phyloP scores from a whole-genome alignment of 2,113 vertebrate genomes.

The Perccottus glenii region DNA sequence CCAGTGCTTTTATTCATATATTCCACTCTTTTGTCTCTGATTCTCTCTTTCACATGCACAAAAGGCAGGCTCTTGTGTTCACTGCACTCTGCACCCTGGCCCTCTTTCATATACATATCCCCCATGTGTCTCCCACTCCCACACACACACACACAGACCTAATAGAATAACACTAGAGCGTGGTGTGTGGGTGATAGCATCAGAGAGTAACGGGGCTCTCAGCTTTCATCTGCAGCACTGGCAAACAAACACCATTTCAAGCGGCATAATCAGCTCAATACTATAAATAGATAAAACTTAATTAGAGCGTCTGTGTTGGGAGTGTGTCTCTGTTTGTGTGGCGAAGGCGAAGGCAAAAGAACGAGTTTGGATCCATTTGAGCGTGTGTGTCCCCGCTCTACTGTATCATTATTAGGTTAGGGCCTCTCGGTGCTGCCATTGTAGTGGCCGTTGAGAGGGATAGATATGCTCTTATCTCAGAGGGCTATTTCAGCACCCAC shows the following conservation, averaged over 20 bases:
- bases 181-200: constrained; percentile 78
- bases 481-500: constrained; percentile 68
- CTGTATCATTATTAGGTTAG: constrained; percentile 74
- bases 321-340: constrained; percentile 21
- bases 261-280: constrained; percentile 78
- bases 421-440: constrained; percentile 64
- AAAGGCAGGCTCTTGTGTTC: constrained; percentile 47
- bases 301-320: constrained; percentile 64
- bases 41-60: constrained; percentile 24
- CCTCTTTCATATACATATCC: constrained; percentile 56
- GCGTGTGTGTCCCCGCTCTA: constrained; percentile 38
- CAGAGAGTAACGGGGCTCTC: constrained; percentile 76
- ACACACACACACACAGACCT: constrained; percentile 31
- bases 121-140: constrained; percentile 50
- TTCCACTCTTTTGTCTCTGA: neutral
- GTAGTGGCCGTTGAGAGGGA: constrained; percentile 65
- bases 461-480: constrained; percentile 72
- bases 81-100: constrained; percentile 45
- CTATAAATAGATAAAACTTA: constrained; percentile 80
- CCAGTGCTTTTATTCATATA: constrained; percentile 29
- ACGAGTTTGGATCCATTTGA: constrained; percentile 27
- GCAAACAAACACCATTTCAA: constrained; percentile 77
- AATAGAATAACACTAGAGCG: constrained; percentile 77
- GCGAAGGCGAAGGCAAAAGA: constrained; percentile 31
- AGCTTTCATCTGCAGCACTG: constrained; percentile 76